These are phyloP conservation scores for Paracyclopina nana DNA, from an alignment of 1,140 invertebrate genomes.

Conservation along the genomic window DNA sequence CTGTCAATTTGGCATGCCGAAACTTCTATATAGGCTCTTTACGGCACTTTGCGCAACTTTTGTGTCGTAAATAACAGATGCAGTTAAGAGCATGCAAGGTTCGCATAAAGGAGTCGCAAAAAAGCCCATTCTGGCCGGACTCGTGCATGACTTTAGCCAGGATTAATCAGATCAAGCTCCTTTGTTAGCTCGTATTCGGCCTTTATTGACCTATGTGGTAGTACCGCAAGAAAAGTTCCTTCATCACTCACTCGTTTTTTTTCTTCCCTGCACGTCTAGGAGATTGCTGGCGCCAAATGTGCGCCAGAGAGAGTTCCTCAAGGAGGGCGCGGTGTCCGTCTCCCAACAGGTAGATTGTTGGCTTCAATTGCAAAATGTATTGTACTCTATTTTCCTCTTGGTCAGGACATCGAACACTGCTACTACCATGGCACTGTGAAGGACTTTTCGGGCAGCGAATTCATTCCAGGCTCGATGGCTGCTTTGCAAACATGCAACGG, in stretches of 20 bases:
- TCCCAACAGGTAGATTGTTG: neutral
- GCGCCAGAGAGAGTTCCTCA: slow-evolving; percentile 5
- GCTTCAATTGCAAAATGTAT: neutral
- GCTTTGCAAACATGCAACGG: slow-evolving; percentile 94
- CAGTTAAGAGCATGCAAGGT: too few relatives aligned
- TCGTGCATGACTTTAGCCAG: too few relatives aligned
- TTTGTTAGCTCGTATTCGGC: too few relatives aligned
- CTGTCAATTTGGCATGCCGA: too few relatives aligned
- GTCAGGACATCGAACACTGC: slow-evolving; percentile 20
- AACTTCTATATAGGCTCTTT: too few relatives aligned
- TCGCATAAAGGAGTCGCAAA: too few relatives aligned
- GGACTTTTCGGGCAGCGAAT: slow-evolving; percentile 30
- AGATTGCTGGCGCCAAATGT: slow-evolving; percentile 9
- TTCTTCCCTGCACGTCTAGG: neutral
- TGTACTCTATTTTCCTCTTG: slow-evolving; percentile 1
- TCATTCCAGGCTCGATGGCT: slow-evolving; percentile 75
- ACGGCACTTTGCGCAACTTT: too few relatives aligned
- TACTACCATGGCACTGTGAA: slow-evolving; percentile 38
- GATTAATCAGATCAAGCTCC: too few relatives aligned
- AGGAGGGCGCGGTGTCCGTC: slow-evolving; percentile 4
- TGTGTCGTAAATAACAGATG: too few relatives aligned
- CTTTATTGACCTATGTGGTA: too few relatives aligned
- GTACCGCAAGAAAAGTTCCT: neutral
- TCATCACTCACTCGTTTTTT: neutral
- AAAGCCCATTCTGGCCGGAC: too few relatives aligned